These are phyloP conservation scores for Calephelis nemesis DNA, from an alignment of 1,140 invertebrate species.

Conservation along the genomic window DNA sequence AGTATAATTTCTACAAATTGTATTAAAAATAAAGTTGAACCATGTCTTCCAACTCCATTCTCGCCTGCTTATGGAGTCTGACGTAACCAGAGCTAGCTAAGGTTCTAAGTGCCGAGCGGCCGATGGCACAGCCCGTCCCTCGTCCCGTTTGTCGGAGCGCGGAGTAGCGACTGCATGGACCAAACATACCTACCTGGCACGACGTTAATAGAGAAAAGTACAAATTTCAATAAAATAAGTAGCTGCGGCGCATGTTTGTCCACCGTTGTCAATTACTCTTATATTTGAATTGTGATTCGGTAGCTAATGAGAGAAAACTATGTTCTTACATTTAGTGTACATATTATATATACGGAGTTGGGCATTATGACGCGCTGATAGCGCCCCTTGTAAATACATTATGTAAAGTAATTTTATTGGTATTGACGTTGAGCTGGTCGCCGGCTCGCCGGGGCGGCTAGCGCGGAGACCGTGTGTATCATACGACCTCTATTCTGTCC, in stretches of 20 bases:
- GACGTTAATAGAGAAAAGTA: conserved; percentile 74
- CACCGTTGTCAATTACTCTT: conserved; percentile 78
- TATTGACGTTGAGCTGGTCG: conserved; percentile 38
- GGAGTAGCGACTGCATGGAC: conserved; percentile 68
- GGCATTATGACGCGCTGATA: conserved; percentile 70
- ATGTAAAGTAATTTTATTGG: conserved; percentile 74
- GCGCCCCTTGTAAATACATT: conserved; percentile 72
- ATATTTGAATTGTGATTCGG: conserved; percentile 78
- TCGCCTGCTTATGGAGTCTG: neutral
- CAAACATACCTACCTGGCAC: conserved; percentile 73
- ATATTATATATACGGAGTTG: conserved; percentile 76
- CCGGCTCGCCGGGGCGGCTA: conserved; percentile 25
- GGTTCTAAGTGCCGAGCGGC: conserved; percentile 17
- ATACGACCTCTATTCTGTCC: conserved; percentile 69
- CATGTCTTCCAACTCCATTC: neutral
- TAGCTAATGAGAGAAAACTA: conserved; percentile 78
- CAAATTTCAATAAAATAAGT: conserved; percentile 75
- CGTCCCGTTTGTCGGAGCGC: conserved; percentile 29
- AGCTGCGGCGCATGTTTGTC: conserved; percentile 75
- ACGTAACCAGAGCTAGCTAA: neutral
- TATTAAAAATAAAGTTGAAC: neutral
- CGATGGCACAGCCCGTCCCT: conserved; percentile 23
- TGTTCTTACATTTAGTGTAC: conserved; percentile 76
- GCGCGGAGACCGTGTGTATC: conserved; percentile 46
- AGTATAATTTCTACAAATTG: too few species aligned